A percentile compares a stretch with the other conserved stretches of the same genome.
These are phyloP conservation scores for Shargacucullia verbasci DNA, from an alignment of 2,888 invertebrate species.

Conservation along the genomic window DNA sequence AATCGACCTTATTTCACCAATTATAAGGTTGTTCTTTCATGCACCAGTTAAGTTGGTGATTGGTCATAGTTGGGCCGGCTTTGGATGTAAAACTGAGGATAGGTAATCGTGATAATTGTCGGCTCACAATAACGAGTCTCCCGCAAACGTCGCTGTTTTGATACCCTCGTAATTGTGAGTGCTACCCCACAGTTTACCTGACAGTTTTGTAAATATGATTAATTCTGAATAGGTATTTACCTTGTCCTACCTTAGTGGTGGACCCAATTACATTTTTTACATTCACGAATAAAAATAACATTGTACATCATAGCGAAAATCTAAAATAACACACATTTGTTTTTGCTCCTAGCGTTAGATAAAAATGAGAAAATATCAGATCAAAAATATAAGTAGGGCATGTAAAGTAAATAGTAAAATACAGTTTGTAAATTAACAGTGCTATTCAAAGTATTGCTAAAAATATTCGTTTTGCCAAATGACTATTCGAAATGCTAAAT, in stretches of 20 bases:
- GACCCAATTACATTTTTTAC: neutral
- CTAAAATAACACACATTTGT: neutral
- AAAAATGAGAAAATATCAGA: neutral
- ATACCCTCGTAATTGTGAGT: slow-evolving; percentile 24
- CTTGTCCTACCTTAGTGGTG: neutral
- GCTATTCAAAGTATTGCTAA: neutral
- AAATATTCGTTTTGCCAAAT: slow-evolving; percentile 6
- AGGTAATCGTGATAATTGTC: slow-evolving; percentile 62
- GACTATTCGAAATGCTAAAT: slow-evolving; percentile 10
- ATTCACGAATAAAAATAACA: neutral
- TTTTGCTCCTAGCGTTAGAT: neutral
- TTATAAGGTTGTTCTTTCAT: neutral
- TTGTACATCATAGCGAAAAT: neutral
- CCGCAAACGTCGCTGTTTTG: slow-evolving; percentile 30
- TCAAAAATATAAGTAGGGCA: neutral
- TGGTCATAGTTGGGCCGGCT: slow-evolving; percentile 37
- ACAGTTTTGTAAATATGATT: slow-evolving; percentile 3
- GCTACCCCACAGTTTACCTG: neutral
- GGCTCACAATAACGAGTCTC: slow-evolving; percentile 44
- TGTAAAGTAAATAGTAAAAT: neutral
- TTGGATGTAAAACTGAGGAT: slow-evolving; percentile 54
- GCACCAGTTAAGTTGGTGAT: slow-evolving; percentile 18
- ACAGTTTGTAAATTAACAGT: neutral
- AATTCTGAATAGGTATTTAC: neutral
- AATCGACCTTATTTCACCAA: slow-evolving; percentile 8